A percentile compares a stretch with the other conserved stretches of the same genome.
phyloP scores from a whole-genome alignment of 2,888 invertebrate species.

The Iphiclides podalirius region DNA sequence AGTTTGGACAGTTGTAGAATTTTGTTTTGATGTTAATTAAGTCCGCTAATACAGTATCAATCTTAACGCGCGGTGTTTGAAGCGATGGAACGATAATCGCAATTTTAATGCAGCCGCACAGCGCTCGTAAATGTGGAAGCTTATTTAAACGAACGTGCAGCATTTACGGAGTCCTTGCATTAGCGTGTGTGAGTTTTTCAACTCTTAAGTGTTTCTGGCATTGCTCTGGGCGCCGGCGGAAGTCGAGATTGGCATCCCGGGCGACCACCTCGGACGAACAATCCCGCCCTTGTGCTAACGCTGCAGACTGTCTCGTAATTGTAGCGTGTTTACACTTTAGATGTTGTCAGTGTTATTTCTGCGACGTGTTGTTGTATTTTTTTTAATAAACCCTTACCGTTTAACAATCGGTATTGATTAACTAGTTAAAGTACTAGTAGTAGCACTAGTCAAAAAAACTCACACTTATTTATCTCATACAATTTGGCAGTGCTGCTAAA shows the following conservation, averaged over 20 bases:
- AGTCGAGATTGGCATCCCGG: constrained; percentile 55
- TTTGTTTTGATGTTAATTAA: constrained; percentile 14
- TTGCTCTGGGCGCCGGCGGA: constrained; percentile 73
- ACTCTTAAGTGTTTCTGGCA: constrained; percentile 56
- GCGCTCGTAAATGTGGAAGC: no score
- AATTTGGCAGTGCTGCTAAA: no score
- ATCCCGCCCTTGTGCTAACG: constrained; percentile 48
- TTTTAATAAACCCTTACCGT: no score
- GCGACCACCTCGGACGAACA: constrained; percentile 60
- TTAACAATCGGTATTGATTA: no score
- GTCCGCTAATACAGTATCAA: neutral
- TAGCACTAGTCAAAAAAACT: no score
- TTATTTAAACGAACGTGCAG: no score
- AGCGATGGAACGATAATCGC: neutral
- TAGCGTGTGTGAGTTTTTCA: constrained; percentile 34
- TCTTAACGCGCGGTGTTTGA: neutral
- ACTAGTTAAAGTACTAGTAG: no score
- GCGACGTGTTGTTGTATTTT: neutral
- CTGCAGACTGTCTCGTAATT: constrained; percentile 27
- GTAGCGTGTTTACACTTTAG: no score
- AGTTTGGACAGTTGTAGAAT: neutral
- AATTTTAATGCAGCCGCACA: neutral
- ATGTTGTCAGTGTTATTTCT: constrained; percentile 1
- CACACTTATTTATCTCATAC: no score
- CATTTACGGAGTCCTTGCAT: constrained; percentile 9